Conservation (phyloP, 1,140 invertebrate genomes). For the Neomicropteryx cornuta region DNA sequence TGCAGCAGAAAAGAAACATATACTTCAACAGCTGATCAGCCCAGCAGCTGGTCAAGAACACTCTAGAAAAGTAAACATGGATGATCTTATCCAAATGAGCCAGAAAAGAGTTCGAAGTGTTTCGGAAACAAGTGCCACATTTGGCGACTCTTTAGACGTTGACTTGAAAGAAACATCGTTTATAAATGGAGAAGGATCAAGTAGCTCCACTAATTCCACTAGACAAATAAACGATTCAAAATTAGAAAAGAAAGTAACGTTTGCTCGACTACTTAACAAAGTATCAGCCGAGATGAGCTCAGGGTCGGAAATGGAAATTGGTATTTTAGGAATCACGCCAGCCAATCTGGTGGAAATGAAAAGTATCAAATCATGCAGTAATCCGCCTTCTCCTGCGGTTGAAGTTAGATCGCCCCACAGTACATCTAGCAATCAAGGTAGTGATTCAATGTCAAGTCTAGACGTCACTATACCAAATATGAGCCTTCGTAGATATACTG, state of each 20-base stretch:
- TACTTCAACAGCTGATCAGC: conserved; percentile 57
- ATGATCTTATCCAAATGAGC: conserved; percentile 57
- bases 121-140: conserved; percentile 33
- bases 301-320: conserved; percentile 50
- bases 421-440: conserved; percentile 55
- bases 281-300: conserved; percentile 62
- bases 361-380: conserved; percentile 37
- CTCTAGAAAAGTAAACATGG: conserved; percentile 46
- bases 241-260: conserved; percentile 64
- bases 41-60: conserved; percentile 34
- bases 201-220: conserved; percentile 34
- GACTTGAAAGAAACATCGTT: conserved; percentile 47
- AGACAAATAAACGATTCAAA: conserved; percentile 46
- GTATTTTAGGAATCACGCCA: conserved; percentile 15
- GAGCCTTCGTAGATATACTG: conserved; percentile 31
- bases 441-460: conserved; percentile 55
- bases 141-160: conserved; percentile 26
- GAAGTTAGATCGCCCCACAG: conserved; percentile 47
- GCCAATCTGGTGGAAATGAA: conserved; percentile 21
- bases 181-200: conserved; percentile 31
- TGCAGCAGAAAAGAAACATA: conserved; percentile 60
- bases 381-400: conserved; percentile 37
- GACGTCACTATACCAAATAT: conserved; percentile 43
- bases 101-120: conserved; percentile 40
- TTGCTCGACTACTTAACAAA: conserved; percentile 58